Percentiles rank a stretch among this genome's conserved stretches.
These are phyloP conservation scores for Hyperopisus bebe DNA, from an alignment of 2,113 vertebrate species.

Conservation along the genomic window DNA sequence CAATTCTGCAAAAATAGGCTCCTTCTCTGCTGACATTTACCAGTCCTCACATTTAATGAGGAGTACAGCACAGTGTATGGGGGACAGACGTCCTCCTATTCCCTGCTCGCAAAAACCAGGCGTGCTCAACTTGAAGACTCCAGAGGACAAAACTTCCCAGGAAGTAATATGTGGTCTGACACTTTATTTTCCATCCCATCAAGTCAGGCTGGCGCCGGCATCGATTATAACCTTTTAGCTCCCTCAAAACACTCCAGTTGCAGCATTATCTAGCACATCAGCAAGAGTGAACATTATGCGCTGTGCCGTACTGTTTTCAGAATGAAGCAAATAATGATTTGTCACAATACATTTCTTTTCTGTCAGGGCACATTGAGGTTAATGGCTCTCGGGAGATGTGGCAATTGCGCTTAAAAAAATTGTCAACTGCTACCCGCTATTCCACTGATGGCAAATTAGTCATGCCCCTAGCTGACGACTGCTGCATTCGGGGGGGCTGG, in stretches of 20 bases:
- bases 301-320: conserved; percentile 9
- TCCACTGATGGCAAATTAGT: conserved; percentile 20
- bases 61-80: neutral
- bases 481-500: neutral
- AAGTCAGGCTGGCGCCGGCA: conserved; percentile 15
- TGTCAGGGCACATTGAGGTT: conserved; percentile 18
- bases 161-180: conserved; percentile 20
- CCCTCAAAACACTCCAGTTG: conserved; percentile 4
- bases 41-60: conserved; percentile 14
- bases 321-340: conserved; percentile 18
- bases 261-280: neutral
- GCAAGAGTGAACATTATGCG: conserved; percentile 10
- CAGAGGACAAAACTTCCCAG: conserved; percentile 6
- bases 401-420: conserved; percentile 2
- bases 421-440: conserved; percentile 2
- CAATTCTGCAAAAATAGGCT: neutral
- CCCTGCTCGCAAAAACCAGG: conserved; percentile 12
- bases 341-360: conserved; percentile 12
- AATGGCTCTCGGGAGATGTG: conserved; percentile 11
- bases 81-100: conserved; percentile 12
- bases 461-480: neutral
- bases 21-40: conserved; percentile 17
- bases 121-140: conserved; percentile 10
- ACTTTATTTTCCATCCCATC: conserved; percentile 24
- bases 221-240: conserved; percentile 22